These are phyloP conservation scores for Drosophila paulistorum DNA, from an alignment of 1,140 invertebrate genomes.

Conservation along the genomic window DNA sequence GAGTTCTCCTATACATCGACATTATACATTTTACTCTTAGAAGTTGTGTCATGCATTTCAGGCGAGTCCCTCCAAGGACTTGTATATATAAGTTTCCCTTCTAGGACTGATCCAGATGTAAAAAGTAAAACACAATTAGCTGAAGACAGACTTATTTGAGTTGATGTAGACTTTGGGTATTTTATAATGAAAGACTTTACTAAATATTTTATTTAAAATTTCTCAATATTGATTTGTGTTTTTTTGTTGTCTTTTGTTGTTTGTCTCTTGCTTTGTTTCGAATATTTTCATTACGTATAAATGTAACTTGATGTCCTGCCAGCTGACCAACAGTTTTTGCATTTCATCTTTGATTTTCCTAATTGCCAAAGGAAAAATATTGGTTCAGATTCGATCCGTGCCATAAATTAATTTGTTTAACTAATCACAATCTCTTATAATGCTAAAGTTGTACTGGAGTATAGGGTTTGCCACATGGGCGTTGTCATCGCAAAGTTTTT, in stretches of 20 bases:
- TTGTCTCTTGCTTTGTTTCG: constrained; percentile 7
- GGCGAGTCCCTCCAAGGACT: too few species aligned
- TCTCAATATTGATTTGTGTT: constrained; percentile 65
- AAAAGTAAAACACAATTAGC: too few species aligned
- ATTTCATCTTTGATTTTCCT: constrained; percentile 25
- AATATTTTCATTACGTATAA: constrained; percentile 51
- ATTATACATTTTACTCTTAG: too few species aligned
- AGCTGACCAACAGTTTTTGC: constrained; percentile 49
- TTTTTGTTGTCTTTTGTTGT: constrained; percentile 41
- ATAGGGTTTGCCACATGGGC: constrained; percentile 77
- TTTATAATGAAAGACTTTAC: constrained; percentile 52
- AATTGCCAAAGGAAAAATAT: constrained; percentile 28
- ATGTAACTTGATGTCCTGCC: constrained; percentile 43
- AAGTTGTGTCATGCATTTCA: too few species aligned
- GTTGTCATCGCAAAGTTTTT: constrained; percentile 81
- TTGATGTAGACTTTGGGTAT: too few species aligned
- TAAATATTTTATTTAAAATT: constrained; percentile 80
- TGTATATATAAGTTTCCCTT: too few species aligned
- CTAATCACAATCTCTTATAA: constrained; percentile 83
- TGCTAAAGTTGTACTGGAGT: constrained; percentile 83
- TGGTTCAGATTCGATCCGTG: constrained; percentile 56
- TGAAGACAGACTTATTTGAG: too few species aligned
- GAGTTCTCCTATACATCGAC: too few species aligned
- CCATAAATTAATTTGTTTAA: constrained; percentile 74
- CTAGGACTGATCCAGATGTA: too few species aligned